A percentile compares a stretch with the other conserved stretches of the same genome.
phyloP scores from a whole-genome alignment of 2,888 invertebrate species.

The Gari tellinella region DNA sequence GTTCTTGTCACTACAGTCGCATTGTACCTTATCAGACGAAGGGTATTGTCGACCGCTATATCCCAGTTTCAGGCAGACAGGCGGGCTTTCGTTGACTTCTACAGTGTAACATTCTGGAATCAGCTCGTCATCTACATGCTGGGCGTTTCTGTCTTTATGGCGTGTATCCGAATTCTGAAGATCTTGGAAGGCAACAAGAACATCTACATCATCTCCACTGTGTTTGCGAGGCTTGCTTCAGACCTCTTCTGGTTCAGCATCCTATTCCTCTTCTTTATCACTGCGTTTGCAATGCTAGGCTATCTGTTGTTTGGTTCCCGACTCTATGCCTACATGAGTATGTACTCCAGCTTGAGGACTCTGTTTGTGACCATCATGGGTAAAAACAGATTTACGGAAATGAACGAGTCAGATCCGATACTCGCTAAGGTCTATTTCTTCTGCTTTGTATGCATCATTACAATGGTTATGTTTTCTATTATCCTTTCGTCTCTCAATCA shows the following conservation, averaged over 20 bases:
- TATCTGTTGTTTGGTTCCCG: constrained; percentile 61
- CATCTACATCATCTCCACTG: constrained; percentile 20
- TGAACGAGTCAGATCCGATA: constrained; percentile 55
- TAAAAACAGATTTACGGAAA: constrained; percentile 61
- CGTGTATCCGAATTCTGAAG: constrained; percentile 61
- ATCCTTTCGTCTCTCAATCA: constrained; percentile 24
- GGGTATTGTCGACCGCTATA: constrained; percentile 46
- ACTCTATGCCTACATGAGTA: constrained; percentile 56
- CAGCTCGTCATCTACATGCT: constrained; percentile 55
- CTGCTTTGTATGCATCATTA: constrained; percentile 58
- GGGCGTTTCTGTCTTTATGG: constrained; percentile 60
- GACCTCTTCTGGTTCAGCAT: constrained; percentile 66
- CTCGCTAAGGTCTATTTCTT: constrained; percentile 66
- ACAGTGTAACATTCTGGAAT: constrained; percentile 67
- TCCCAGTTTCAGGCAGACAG: constrained; percentile 56
- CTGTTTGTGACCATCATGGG: constrained; percentile 69
- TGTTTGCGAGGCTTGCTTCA: no score
- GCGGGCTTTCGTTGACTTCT: constrained; percentile 67
- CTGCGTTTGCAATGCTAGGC: constrained; percentile 62
- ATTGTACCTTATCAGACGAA: constrained; percentile 51
- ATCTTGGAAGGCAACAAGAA: constrained; percentile 65
- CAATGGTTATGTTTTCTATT: constrained; percentile 66
- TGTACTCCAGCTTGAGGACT: constrained; percentile 57
- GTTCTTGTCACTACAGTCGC: constrained; percentile 39
- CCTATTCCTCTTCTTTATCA: constrained; percentile 58